These are phyloP conservation scores for Xenopus petersii DNA, from an alignment of 2,797 vertebrate genomes.

Conservation along the genomic window DNA sequence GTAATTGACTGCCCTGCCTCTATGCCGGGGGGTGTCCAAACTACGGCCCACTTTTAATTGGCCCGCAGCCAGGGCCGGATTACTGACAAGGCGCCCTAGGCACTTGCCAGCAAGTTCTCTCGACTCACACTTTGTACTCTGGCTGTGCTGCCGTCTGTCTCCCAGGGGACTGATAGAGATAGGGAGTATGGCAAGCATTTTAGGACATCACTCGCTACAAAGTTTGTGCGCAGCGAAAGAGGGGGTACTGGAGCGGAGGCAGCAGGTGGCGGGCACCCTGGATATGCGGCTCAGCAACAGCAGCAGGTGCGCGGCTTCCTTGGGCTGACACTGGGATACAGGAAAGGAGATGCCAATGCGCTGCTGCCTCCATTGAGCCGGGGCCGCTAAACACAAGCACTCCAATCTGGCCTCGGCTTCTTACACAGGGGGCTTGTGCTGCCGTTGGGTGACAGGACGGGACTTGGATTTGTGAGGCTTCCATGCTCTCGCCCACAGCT, in stretches of 20 bases:
- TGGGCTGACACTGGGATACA: too few relatives aligned
- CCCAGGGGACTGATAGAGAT: too few relatives aligned
- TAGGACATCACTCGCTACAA: slow-evolving; percentile 7
- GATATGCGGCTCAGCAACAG: background rate
- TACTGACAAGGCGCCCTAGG: slow-evolving; percentile 55
- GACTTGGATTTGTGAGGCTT: slow-evolving; percentile 13
- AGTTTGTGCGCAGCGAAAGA: slow-evolving; percentile 11
- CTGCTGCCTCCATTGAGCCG: background rate
- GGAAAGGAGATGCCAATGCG: background rate
- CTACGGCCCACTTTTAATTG: too few relatives aligned
- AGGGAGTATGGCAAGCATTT: background rate
- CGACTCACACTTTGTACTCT: background rate
- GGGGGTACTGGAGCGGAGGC: background rate
- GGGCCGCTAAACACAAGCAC: background rate
- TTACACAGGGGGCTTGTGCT: background rate
- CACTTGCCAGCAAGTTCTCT: slow-evolving; percentile 8
- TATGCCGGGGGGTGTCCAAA: too few relatives aligned
- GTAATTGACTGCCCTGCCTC: too few relatives aligned
- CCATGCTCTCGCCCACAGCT: slow-evolving; percentile 17
- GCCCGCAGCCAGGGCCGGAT: slow-evolving; percentile 40
- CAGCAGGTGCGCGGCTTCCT: too few relatives aligned
- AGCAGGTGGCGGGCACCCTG: slow-evolving; percentile 36
- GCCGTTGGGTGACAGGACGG: background rate
- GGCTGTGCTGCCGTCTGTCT: background rate
- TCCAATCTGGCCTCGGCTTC: background rate